A percentile compares a stretch with the other conserved stretches of the same genome.
Conservation (phyloP, 2,113 vertebrate species). For the Pontoporia blainvillei region DNA sequence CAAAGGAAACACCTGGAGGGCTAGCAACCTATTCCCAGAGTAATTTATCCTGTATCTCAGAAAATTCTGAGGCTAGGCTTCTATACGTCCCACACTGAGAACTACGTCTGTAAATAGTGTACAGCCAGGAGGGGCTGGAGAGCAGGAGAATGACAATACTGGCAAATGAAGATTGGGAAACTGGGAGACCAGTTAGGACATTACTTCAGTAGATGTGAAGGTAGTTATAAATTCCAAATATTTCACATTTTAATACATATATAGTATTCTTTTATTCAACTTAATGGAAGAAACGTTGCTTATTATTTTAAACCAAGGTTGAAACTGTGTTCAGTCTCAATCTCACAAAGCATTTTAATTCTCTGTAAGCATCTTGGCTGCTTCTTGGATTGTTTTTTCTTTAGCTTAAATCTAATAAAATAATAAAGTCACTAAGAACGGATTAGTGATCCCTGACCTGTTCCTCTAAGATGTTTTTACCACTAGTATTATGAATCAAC, state of each 20-base stretch:
- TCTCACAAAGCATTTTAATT: slow-evolving; percentile 64
- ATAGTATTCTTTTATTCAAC: not conserved
- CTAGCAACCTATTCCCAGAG: not conserved
- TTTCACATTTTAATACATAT: not conserved
- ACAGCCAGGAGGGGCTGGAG: not conserved
- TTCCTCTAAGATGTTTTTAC: slow-evolving; percentile 63
- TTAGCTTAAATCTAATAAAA: slow-evolving; percentile 70
- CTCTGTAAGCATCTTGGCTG: slow-evolving; percentile 49
- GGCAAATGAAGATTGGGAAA: not conserved
- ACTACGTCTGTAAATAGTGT: not conserved
- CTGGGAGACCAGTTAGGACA: not conserved
- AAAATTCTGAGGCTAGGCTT: not conserved
- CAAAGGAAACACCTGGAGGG: not conserved
- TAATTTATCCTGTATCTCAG: not conserved
- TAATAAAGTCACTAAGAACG: slow-evolving; percentile 68
- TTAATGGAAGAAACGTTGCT: not conserved
- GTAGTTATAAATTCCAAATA: not conserved
- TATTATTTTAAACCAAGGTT: slow-evolving; percentile 36
- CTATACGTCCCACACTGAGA: not conserved
- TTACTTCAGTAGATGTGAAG: not conserved
- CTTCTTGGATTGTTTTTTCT: slow-evolving; percentile 67
- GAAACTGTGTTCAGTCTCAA: slow-evolving; percentile 41
- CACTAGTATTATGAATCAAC: slow-evolving; percentile 69
- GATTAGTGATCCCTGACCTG: slow-evolving; percentile 71
- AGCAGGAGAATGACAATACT: not conserved